Evolutionary conservation across 2,797 vertebrate species (phyloP).

Genomic region (Malurus leucopterus): DNA sequence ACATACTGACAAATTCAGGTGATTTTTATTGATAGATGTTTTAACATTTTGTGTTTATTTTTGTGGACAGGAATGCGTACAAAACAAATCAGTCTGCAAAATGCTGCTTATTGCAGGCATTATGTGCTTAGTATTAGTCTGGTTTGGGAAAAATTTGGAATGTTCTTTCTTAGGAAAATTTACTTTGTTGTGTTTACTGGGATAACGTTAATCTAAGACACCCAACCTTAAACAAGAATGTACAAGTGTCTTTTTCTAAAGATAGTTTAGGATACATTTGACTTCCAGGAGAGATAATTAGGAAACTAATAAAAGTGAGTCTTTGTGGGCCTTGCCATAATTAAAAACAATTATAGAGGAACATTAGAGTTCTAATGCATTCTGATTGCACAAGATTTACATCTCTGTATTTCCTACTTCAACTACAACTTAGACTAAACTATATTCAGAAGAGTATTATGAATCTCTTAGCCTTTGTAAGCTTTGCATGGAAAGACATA

Average conservation of each 20-base stretch:
- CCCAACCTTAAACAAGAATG: background rate
- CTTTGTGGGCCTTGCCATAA: background rate
- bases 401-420: background rate
- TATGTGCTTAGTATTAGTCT: background rate
- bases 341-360: background rate
- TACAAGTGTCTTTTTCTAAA: background rate
- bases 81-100: background rate
- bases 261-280: background rate
- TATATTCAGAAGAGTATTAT: background rate
- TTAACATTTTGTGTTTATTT: background rate
- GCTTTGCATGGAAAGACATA: background rate
- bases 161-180: background rate
- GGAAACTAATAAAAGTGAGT: background rate
- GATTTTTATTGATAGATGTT: background rate
- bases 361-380: background rate
- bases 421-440: background rate
- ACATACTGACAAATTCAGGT: background rate
- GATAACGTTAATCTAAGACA: background rate
- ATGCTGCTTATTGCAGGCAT: background rate
- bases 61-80: background rate
- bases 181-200: background rate
- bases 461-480: background rate
- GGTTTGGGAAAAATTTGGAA: background rate
- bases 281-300: background rate
- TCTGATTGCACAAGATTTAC: background rate